phyloP scores from a whole-genome alignment of 2,113 vertebrate species.

The Brachyhypopomus occidentalis region DNA sequence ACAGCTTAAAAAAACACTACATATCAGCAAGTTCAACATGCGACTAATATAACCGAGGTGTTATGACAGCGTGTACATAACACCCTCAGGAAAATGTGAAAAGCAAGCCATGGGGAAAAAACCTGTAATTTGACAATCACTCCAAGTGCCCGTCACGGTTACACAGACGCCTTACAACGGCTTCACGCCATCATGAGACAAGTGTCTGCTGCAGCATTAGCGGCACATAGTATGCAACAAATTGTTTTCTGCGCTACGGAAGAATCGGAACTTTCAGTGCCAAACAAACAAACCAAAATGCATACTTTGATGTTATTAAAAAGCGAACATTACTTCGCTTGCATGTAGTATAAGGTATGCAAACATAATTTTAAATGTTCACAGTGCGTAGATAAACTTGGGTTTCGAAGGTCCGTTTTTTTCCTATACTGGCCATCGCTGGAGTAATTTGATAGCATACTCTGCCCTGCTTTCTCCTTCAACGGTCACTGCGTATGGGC shows the following conservation, averaged over 20 bases:
- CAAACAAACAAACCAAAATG: background rate
- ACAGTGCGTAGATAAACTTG: background rate
- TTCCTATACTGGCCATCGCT: background rate
- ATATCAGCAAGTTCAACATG: background rate
- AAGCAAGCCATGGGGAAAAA: no score
- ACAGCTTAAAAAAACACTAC: background rate
- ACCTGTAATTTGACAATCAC: background rate
- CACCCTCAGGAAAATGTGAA: constrained; percentile 6
- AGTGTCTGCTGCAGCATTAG: no score
- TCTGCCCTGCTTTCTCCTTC: constrained; percentile 28
- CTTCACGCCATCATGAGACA: no score
- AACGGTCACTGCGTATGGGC: background rate
- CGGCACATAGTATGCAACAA: no score
- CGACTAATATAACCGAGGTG: background rate
- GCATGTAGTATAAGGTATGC: background rate
- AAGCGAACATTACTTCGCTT: background rate
- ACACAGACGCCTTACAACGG: background rate
- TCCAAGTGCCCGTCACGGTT: background rate
- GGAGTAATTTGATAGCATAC: constrained; percentile 36
- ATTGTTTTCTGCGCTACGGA: no score
- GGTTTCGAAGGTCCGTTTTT: background rate
- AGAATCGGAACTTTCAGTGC: no score
- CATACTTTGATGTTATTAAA: background rate
- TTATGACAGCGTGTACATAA: background rate
- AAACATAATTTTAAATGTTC: background rate